These are phyloP conservation scores for Anas bernieri DNA, from an alignment of 2,797 vertebrate genomes.

Conservation along the genomic window DNA sequence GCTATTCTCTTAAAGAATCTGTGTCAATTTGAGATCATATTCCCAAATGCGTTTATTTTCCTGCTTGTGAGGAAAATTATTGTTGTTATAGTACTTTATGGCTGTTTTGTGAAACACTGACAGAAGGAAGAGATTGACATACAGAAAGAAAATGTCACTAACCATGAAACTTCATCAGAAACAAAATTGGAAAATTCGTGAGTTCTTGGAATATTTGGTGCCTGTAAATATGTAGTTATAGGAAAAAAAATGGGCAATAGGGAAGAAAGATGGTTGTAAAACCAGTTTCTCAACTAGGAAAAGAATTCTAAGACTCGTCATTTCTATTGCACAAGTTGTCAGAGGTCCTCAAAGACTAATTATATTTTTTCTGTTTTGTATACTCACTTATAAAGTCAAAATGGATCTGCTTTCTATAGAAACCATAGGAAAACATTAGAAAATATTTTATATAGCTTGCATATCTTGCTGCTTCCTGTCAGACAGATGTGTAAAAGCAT, in stretches of 20 bases:
- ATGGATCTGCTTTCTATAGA: background rate
- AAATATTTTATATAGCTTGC: background rate
- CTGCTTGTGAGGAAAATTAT: background rate
- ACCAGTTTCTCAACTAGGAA: background rate
- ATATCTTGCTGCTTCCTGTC: background rate
- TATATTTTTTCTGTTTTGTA: no score
- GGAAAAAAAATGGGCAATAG: background rate
- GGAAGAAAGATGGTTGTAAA: background rate
- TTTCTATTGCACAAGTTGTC: background rate
- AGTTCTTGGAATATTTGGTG: background rate
- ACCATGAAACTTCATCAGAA: background rate
- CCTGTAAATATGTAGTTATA: background rate
- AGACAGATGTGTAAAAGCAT: background rate
- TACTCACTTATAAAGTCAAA: background rate
- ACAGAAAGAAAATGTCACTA: background rate
- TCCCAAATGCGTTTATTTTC: background rate
- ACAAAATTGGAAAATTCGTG: background rate
- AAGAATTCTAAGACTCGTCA: background rate
- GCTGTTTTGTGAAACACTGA: background rate
- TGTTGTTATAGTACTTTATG: slow-evolving; percentile 16
- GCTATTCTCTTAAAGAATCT: background rate
- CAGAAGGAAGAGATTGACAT: background rate
- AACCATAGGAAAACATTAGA: background rate
- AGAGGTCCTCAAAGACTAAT: background rate
- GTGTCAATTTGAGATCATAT: background rate